Evolutionary conservation across 2,113 vertebrate species (phyloP).

Genomic region (Cinclus mexicanus): DNA sequence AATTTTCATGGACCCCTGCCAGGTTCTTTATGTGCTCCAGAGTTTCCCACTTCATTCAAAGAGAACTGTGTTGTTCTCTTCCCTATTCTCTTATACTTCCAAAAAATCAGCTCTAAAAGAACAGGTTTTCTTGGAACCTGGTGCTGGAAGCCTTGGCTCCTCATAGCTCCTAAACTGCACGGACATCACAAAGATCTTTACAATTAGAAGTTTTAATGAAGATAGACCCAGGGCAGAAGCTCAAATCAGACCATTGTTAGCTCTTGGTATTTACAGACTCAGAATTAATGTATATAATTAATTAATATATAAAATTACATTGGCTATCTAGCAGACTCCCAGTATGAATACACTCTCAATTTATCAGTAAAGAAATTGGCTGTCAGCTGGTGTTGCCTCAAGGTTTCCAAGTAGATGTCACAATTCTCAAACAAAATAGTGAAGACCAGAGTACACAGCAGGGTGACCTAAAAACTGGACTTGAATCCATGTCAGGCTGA

Average conservation of each 20-base stretch:
- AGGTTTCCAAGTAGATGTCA: not conserved
- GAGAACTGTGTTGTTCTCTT: not conserved
- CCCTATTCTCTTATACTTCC: not conserved
- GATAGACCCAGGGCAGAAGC: not conserved
- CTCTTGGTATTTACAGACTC: not conserved
- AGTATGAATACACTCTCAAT: not conserved
- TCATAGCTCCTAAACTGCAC: not conserved
- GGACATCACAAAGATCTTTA: not conserved
- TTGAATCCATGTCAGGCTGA: accelerated
- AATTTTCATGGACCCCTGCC: constrained; percentile 47
- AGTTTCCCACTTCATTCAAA: constrained; percentile 24
- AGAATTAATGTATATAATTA: not conserved
- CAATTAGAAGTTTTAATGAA: not conserved
- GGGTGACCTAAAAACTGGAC: not conserved
- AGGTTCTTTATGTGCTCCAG: constrained; percentile 43
- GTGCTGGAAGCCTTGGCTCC: not conserved
- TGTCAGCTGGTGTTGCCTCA: not conserved
- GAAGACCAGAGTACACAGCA: not conserved
- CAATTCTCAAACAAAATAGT: not conserved
- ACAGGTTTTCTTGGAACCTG: not conserved
- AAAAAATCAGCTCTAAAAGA: not conserved
- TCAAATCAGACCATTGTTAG: not conserved
- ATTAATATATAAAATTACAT: not conserved
- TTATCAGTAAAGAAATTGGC: not conserved
- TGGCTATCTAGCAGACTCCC: not conserved